phyloP scores from a whole-genome alignment of 2,797 vertebrate species.

The Merluccius polli region DNA sequence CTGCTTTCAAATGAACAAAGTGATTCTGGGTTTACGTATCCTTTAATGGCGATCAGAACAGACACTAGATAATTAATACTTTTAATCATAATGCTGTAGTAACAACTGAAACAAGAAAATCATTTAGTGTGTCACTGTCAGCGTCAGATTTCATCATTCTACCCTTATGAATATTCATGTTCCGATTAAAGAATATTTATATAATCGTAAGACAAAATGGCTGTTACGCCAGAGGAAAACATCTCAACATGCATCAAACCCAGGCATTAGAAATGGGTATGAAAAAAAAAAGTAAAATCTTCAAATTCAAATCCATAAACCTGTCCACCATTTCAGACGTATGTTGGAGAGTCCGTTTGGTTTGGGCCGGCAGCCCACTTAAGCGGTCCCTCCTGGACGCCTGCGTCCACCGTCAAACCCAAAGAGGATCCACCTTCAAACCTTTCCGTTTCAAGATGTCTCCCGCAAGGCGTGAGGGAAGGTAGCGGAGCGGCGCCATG shows the following conservation, averaged over 20 bases:
- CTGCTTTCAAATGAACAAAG: not conserved
- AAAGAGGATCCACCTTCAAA: not conserved
- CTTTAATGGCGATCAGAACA: not conserved
- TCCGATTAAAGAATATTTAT: not conserved
- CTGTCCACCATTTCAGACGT: not conserved
- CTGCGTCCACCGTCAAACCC: not conserved
- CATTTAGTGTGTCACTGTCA: not conserved
- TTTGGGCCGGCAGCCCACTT: not conserved
- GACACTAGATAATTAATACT: not conserved
- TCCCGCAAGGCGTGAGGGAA: not conserved
- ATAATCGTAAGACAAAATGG: not conserved
- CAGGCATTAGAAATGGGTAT: not conserved
- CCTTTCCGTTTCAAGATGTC: not conserved
- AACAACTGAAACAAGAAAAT: not conserved
- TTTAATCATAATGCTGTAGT: not conserved
- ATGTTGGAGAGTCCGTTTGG: not conserved
- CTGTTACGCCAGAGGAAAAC: not conserved
- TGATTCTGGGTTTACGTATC: not conserved
- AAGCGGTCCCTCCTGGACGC: not conserved
- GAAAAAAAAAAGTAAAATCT: too few species aligned
- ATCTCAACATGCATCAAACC: not conserved
- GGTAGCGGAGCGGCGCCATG: not conserved
- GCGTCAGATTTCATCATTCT: not conserved
- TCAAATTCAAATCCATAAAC: too few species aligned
- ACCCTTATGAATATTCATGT: not conserved